Evolutionary conservation across 2,797 vertebrate species (phyloP).

Genomic region (Oryzias sinensis): DNA sequence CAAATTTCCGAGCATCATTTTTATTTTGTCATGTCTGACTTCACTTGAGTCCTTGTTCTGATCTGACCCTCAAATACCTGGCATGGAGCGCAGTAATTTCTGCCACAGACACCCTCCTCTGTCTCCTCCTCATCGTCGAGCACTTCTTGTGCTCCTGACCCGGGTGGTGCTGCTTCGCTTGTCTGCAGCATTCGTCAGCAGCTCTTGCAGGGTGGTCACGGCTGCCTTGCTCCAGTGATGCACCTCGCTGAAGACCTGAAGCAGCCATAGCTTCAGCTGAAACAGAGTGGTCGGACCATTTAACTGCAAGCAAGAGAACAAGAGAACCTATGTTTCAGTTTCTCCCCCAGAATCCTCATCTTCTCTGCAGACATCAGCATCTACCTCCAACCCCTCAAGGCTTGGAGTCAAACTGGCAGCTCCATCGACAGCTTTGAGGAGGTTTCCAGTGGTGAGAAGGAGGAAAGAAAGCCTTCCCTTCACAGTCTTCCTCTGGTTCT

Average conservation of each 20-base stretch:
- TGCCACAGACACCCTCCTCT: slow-evolving; percentile 3
- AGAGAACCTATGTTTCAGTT: no score
- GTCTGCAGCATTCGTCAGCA: slow-evolving; percentile 28
- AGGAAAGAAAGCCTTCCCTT: slow-evolving; percentile 64
- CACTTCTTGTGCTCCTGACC: slow-evolving; percentile 35
- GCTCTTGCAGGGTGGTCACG: slow-evolving; percentile 52
- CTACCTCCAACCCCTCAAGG: slow-evolving; percentile 64
- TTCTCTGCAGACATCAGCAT: slow-evolving; percentile 4
- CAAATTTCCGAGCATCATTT: no score
- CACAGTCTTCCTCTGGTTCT: slow-evolving; percentile 60
- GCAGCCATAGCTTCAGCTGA: slow-evolving; percentile 74
- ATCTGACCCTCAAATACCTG: not conserved
- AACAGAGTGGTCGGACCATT: slow-evolving; percentile 48
- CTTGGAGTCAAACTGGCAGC: slow-evolving; percentile 31
- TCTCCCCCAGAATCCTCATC: no score
- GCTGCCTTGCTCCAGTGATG: slow-evolving; percentile 70
- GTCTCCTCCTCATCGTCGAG: slow-evolving; percentile 48
- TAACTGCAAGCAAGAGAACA: slow-evolving; percentile 41
- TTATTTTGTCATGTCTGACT: not conserved
- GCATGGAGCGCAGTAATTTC: not conserved
- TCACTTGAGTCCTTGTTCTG: not conserved
- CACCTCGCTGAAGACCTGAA: slow-evolving; percentile 72
- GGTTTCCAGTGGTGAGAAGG: slow-evolving; percentile 53
- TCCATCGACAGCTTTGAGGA: slow-evolving; percentile 58
- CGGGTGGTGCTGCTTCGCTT: slow-evolving; percentile 22